These are phyloP conservation scores for Dissostichus mawsoni DNA, from an alignment of 2,113 vertebrate genomes.

Conservation along the genomic window DNA sequence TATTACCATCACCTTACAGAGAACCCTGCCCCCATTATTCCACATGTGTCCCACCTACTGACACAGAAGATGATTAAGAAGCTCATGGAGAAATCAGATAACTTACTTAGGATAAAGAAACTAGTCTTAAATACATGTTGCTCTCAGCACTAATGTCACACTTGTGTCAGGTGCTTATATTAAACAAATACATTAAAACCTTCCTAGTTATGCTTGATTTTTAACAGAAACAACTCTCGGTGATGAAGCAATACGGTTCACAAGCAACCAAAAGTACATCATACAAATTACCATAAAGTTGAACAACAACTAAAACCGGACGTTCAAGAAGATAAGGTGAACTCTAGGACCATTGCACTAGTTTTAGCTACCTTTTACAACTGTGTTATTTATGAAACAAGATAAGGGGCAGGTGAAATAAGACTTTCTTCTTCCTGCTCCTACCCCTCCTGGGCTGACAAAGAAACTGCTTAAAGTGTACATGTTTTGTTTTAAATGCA, in stretches of 20 bases:
- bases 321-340: not conserved
- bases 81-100: not conserved
- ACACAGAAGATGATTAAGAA: not conserved
- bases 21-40: not conserved
- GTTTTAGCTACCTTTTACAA: not conserved
- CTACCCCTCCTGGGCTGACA: too few species aligned
- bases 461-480: too few species aligned
- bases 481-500: too few species aligned
- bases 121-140: not conserved
- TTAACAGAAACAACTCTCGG: too few species aligned
- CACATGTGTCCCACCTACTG: not conserved
- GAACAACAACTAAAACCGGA: not conserved
- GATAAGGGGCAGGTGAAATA: too few species aligned
- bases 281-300: not conserved
- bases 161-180: not conserved
- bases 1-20: not conserved
- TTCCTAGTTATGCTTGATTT: not conserved
- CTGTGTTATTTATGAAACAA: not conserved
- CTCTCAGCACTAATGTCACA: not conserved
- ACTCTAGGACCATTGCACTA: not conserved
- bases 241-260: not conserved
- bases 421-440: too few species aligned
- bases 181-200: not conserved
- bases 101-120: not conserved
- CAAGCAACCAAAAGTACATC: too few species aligned